Conservation (phyloP, 2,888 invertebrate genomes). For the Chloroclystis v-ata region DNA sequence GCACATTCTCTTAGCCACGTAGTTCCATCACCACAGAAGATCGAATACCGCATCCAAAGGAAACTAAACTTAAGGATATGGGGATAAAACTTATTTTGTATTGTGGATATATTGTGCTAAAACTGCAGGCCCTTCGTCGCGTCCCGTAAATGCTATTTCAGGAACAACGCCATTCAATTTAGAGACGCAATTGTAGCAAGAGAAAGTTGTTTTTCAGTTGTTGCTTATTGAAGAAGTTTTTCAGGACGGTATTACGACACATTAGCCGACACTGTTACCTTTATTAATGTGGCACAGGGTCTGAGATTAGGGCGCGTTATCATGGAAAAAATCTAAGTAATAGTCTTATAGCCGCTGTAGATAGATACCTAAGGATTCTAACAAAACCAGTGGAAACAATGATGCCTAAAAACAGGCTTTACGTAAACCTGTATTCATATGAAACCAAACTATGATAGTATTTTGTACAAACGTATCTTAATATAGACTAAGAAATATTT, state of each 20-base stretch:
- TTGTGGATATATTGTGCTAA: conserved; percentile 39
- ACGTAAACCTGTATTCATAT: no score
- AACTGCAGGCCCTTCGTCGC: conserved; percentile 57
- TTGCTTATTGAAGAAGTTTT: conserved; percentile 57
- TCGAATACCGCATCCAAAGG: conserved; percentile 39
- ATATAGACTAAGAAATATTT: no score
- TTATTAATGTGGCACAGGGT: conserved; percentile 72
- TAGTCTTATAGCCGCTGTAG: no score
- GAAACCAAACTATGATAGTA: no score
- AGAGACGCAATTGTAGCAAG: conserved; percentile 31
- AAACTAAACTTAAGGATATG: conserved; percentile 32
- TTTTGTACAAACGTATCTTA: no score
- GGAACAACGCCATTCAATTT: conserved; percentile 28
- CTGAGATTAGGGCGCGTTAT: conserved; percentile 34
- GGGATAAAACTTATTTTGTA: conserved; percentile 45
- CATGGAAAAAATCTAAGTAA: no score
- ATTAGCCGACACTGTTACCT: conserved; percentile 71
- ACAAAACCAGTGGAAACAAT: no score
- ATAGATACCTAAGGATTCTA: no score
- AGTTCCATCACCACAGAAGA: conserved; percentile 50
- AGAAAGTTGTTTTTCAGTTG: conserved; percentile 39
- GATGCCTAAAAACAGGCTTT: no score
- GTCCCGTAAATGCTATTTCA: conserved; percentile 52
- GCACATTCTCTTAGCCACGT: conserved; percentile 47
- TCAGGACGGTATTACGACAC: conserved; percentile 71